A percentile compares a stretch with the other conserved stretches of the same genome.
These are phyloP conservation scores for Romanogobio albipinnatus DNA, from an alignment of 2,113 vertebrate species.

Conservation along the genomic window DNA sequence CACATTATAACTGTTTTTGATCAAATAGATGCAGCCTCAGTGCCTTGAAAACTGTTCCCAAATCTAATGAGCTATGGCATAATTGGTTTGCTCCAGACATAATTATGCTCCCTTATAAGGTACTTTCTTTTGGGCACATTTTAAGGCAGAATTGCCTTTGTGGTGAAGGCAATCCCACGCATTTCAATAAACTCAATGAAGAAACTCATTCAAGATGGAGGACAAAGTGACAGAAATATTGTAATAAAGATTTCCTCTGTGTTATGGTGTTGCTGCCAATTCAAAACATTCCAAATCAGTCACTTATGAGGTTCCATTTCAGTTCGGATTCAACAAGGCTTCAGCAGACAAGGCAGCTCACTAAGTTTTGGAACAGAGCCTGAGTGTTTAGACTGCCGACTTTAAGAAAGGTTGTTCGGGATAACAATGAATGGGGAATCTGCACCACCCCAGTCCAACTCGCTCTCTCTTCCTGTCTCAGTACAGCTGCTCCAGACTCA, in stretches of 20 bases:
- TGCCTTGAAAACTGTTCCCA: neutral
- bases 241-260: neutral
- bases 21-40: neutral
- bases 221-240: neutral
- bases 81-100: neutral
- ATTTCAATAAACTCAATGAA: neutral
- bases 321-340: neutral
- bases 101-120: neutral
- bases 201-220: neutral
- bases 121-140: neutral
- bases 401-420: neutral
- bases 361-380: neutral
- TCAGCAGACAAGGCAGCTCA: neutral
- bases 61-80: neutral
- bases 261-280: neutral
- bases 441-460: neutral
- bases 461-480: constrained; percentile 20
- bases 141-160: neutral
- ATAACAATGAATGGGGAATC: constrained; percentile 6
- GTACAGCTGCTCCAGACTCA: constrained; percentile 77
- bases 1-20: neutral
- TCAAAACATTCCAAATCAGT: neutral
- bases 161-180: neutral
- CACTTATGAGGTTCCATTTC: neutral
- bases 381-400: neutral